Percentiles rank a stretch among this genome's conserved stretches.
Conservation (phyloP, 2,888 invertebrate genomes). For the Tineola bisselliella region DNA sequence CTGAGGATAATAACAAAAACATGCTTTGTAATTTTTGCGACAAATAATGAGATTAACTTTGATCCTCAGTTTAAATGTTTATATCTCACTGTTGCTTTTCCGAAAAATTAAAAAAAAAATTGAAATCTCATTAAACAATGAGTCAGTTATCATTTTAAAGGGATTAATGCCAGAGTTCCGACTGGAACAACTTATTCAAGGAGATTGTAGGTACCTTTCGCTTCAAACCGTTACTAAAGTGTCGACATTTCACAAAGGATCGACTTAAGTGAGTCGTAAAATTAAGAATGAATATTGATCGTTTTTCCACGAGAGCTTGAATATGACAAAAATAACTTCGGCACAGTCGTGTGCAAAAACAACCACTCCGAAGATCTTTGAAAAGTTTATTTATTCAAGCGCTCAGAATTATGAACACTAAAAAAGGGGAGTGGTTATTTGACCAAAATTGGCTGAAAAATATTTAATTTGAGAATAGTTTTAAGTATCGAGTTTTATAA, state of each 20-base stretch:
- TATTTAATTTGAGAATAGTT: too few relatives aligned
- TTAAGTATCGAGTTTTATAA: too few relatives aligned
- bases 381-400: background rate
- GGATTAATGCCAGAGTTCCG: conserved; percentile 33
- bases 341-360: too few relatives aligned
- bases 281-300: background rate
- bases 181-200: conserved; percentile 21
- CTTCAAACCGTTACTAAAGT: conserved; percentile 24
- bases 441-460: too few relatives aligned
- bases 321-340: too few relatives aligned
- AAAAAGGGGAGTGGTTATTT: too few relatives aligned
- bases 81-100: background rate
- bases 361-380: background rate
- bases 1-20: conserved; percentile 6
- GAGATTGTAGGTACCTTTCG: background rate
- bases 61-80: background rate
- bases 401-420: too few relatives aligned
- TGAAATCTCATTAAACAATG: background rate
- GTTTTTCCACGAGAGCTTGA: too few relatives aligned
- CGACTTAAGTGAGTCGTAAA: conserved; percentile 21
- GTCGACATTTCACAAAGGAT: conserved; percentile 19
- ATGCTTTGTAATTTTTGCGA: background rate
- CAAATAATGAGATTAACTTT: background rate
- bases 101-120: background rate
- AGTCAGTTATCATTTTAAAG: conserved; percentile 16